Percentiles rank a stretch among this genome's conserved stretches.
These are phyloP conservation scores for Hetaerina americana DNA, from an alignment of 1,140 invertebrate species.

Conservation along the genomic window DNA sequence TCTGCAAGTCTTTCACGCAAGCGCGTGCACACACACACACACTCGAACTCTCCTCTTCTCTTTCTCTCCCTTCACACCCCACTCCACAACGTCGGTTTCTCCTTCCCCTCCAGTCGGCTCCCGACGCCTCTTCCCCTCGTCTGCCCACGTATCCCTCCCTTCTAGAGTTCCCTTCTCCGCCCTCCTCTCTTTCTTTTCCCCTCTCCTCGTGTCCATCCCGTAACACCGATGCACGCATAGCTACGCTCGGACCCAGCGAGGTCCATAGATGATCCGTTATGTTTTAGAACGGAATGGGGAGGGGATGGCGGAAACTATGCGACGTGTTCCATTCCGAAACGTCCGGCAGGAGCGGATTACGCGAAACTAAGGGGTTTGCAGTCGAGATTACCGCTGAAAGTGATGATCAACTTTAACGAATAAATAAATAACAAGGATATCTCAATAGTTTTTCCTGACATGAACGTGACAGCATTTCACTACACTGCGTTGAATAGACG, in stretches of 20 bases:
- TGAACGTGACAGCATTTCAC: no score
- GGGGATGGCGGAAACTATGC: no score
- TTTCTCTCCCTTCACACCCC: neutral
- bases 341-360: no score
- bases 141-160: neutral
- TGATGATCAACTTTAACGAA: no score
- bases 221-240: neutral
- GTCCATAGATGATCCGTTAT: neutral
- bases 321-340: no score
- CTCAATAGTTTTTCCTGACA: no score
- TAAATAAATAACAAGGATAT: no score
- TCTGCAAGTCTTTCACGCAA: neutral
- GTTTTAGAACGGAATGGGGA: no score
- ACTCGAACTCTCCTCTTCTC: no score
- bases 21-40: neutral
- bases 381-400: no score
- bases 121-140: neutral
- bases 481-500: no score
- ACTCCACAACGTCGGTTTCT: neutral
- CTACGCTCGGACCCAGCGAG: neutral
- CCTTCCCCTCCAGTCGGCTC: neutral
- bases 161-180: neutral
- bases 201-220: neutral
- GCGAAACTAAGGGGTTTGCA: no score
- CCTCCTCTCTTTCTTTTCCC: neutral